Base-by-base conservation (phyloP, 2,797 vertebrate genomes). In the Gambusia yucatana region DNA sequence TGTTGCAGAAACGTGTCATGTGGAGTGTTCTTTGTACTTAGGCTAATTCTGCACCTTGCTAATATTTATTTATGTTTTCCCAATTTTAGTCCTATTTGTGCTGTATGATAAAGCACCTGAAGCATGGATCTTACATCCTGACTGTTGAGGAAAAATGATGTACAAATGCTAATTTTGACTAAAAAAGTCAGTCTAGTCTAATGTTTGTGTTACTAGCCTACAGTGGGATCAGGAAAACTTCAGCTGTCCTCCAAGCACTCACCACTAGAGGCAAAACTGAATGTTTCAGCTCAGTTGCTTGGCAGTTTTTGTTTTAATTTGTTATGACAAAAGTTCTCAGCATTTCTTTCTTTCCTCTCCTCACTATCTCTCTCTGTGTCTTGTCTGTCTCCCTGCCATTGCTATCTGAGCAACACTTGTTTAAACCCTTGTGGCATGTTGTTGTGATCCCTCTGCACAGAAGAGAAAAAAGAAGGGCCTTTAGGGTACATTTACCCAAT, bases 401-500 rank as follows among this genome's bases (percentile, higher is more conserved):
- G 73, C 74, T 20, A 13, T 79, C 75, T 9, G 71, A 72, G 70
- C 70, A 74, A 71, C 46, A 70, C 77, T 91, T 78, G 33, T 79
- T 91, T 73, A 86, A 86, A 79, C 9, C 83, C 92, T 92, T 84
- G 70, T 82, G 76, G 90, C 90, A 73, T 71, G 76, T 88, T 82
- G 80, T 77, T 93, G 83, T 84, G 80, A 93, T 93, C 92, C 83
- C 84, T 94, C 90, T 88, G 86, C 84, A 84, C 77, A 57, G 77
- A 87, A 87, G 90, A 72, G 20, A 78, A 20, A 75, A 73, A 75
- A 77, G 87, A 93, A 82, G 75, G 78, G 89, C 92, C 93, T 94
- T 88, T 20, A 87, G 92, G 94, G 90, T 90, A 94, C 91, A 94
- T 94, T 95, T 95, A 95, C 87, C 93, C 93, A 85, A 83, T 86